Evolutionary conservation across 2,113 vertebrate genomes (phyloP), one percentile per base, ranked within the genome.

Genomic region (Dermatemys mawii): DNA sequence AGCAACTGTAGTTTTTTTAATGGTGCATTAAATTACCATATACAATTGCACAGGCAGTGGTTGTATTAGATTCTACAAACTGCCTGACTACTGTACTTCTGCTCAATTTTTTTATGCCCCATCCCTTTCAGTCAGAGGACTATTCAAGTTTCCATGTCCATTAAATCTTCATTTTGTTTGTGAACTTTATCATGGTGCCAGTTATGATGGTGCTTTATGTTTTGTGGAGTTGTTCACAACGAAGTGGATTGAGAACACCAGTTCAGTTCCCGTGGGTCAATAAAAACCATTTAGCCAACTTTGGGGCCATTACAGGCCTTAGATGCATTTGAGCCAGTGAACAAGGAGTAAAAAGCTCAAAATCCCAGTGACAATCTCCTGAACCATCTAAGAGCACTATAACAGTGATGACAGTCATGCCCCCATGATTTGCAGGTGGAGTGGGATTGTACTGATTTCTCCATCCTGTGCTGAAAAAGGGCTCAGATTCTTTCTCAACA

Each of bases 1-100:
- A 87, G 80, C 92, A 92, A 70, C 38, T 88, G 17, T 78, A 75
- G 76, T 51, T n/a, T 26, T 26, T 90, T 94, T 70, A 26, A 60
- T 84, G 81, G 38, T 76, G 17, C 54, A 46, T 93, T 91, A 50
- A 26, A 60, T 50, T 54, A 27, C 24, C 0, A 4, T n/a, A 78
- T 29, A 8, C 48, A 75, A 19, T 83, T 54, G 50, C 35, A 84
- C 83, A 54, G 67, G 29, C 4, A 35, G 29, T 87, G 57, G 32
- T 88, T 80, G 19, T 29, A 49, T 84, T 84, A 50, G 78, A 35
- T 76, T n/a, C 5, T 48, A 13, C 57, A 1, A 73, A 38, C 78
- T 63, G 5, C 55, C 32, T 78, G 83, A 78, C 38, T 12, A 75
- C 10, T 75, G 22, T 75, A 75, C 27, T 1, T 78, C 50, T 51